A percentile compares a stretch with the other conserved stretches of the same genome.
These are phyloP conservation scores for Ennomos fuscantarius DNA, from an alignment of 2,888 invertebrate genomes.

Conservation along the genomic window DNA sequence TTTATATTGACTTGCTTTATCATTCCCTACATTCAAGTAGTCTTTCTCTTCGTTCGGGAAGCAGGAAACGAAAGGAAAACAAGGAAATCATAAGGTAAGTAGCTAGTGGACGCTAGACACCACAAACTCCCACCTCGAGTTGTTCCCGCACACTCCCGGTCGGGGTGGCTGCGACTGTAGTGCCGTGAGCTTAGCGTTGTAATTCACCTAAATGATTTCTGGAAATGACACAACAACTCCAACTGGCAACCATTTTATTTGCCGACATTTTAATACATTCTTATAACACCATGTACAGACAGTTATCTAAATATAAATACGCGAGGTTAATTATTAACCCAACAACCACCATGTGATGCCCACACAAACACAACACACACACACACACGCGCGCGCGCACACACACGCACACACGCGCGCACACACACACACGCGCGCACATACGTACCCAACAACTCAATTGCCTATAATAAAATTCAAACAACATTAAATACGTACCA, in stretches of 20 bases:
- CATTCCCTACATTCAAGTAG: too few species aligned
- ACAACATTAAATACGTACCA: conserved; percentile 37
- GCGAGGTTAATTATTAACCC: conserved; percentile 28
- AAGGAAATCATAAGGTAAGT: too few species aligned
- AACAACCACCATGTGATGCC: conserved; percentile 20
- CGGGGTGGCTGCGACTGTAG: too few species aligned
- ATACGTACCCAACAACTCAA: conserved; percentile 22
- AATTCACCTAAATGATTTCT: conserved; percentile 1
- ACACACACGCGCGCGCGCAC: conserved; percentile 34
- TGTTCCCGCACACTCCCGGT: too few species aligned
- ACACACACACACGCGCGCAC: conserved; percentile 35
- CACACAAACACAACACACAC: conserved; percentile 39
- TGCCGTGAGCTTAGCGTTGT: too few species aligned
- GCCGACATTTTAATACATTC: conserved; percentile 44
- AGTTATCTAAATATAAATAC: conserved; percentile 57
- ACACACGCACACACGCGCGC: conserved; percentile 12
- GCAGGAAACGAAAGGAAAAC: too few species aligned
- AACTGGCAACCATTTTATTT: conserved; percentile 49
- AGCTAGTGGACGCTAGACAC: too few species aligned
- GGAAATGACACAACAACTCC: conserved; percentile 25
- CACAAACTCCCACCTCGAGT: too few species aligned
- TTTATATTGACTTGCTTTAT: too few species aligned
- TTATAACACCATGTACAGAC: conserved; percentile 47
- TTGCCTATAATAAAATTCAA: conserved; percentile 32
- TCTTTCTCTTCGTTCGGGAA: too few species aligned